Conservation (phyloP, 2,888 invertebrate species). For the Eilema griseolum region DNA sequence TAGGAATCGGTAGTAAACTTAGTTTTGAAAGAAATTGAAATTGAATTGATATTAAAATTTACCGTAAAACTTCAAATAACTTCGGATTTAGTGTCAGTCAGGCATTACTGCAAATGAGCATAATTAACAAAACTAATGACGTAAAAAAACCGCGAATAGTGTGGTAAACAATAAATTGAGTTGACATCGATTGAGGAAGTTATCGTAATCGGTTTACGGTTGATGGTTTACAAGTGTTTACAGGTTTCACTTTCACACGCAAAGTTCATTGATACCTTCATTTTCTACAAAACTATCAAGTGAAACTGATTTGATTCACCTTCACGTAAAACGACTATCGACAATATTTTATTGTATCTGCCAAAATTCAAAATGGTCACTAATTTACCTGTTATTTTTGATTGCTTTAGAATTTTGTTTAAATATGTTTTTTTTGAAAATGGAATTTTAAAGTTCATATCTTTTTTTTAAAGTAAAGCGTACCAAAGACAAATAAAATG, state of each 20-base stretch:
- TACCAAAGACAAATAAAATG: constrained; percentile 27
- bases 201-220: constrained; percentile 51
- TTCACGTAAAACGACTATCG: constrained; percentile 5
- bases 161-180: constrained; percentile 39
- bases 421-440: neutral
- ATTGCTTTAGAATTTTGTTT: constrained; percentile 14
- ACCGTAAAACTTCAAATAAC: neutral
- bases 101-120: neutral
- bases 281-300: constrained; percentile 62
- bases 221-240: constrained; percentile 55
- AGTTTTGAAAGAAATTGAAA: too few relatives aligned
- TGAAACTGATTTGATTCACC: constrained; percentile 39
- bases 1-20: too few relatives aligned
- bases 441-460: neutral
- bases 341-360: neutral
- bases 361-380: neutral
- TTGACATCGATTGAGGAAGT: constrained; percentile 51
- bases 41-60: too few relatives aligned
- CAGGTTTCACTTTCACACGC: constrained; percentile 58
- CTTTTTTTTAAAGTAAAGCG: neutral
- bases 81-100: neutral
- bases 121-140: constrained; percentile 15
- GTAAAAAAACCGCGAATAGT: constrained; percentile 26
- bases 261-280: constrained; percentile 69
- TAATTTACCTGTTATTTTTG: neutral